phyloP scores from a whole-genome alignment of 2,888 invertebrate species.

The Copidosoma aretas region DNA sequence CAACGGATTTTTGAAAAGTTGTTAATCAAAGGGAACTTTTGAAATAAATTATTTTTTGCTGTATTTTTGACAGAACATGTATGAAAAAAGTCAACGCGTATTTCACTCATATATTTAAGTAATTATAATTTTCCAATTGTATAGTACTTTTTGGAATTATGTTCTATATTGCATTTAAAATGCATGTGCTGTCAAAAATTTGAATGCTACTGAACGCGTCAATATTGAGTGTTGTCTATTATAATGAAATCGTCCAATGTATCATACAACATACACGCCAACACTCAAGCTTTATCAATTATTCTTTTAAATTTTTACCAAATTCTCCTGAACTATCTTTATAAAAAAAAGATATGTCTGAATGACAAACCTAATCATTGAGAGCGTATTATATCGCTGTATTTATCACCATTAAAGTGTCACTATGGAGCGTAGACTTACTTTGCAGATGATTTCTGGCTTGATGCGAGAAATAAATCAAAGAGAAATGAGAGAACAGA shows the following conservation, averaged over 20 bases:
- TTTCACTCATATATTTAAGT: too few species aligned
- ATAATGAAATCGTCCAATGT: neutral
- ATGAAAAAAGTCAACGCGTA: too few species aligned
- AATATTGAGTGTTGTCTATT: slow-evolving; percentile 21
- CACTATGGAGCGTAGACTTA: slow-evolving; percentile 31
- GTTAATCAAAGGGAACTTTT: neutral
- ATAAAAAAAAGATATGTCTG: slow-evolving; percentile 7
- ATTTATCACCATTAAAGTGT: slow-evolving; percentile 26
- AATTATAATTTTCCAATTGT: too few species aligned
- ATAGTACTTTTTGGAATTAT: too few species aligned
- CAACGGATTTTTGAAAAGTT: neutral
- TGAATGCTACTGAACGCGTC: slow-evolving; percentile 15
- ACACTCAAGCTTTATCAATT: slow-evolving; percentile 16
- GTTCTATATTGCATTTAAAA: neutral
- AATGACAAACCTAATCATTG: slow-evolving; percentile 18
- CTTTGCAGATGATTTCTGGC: slow-evolving; percentile 37
- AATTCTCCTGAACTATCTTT: slow-evolving; percentile 4
- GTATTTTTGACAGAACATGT: neutral
- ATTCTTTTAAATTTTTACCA: neutral
- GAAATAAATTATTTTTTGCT: neutral
- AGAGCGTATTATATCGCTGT: slow-evolving; percentile 28
- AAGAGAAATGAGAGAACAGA: slow-evolving; percentile 14
- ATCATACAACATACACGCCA: neutral
- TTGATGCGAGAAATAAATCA: slow-evolving; percentile 36
- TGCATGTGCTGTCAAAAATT: neutral